Conservation (phyloP, 2,888 invertebrate species). For the Thyatira batis region DNA sequence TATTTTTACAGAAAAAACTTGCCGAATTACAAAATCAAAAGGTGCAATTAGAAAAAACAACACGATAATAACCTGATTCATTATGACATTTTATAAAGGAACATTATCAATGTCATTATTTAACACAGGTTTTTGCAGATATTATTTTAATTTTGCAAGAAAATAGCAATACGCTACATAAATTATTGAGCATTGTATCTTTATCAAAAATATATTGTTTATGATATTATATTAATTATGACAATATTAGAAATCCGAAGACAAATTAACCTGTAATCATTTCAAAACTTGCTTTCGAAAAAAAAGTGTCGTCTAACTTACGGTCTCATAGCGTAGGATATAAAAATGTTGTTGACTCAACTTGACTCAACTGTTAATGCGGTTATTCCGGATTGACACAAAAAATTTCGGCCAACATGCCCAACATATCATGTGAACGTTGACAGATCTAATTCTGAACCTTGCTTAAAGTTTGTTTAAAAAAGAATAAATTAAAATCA, state of each 20-base stretch:
- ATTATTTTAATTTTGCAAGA: constrained; percentile 39
- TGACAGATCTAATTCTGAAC: constrained; percentile 33
- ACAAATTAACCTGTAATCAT: neutral
- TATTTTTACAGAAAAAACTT: constrained; percentile 49
- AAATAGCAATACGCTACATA: constrained; percentile 36
- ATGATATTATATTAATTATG: no score
- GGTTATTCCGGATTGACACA: constrained; percentile 21
- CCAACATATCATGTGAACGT: constrained; percentile 17
- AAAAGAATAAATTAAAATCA: no score
- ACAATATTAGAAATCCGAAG: neutral
- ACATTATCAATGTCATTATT: neutral
- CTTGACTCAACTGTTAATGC: constrained; percentile 7
- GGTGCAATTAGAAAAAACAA: constrained; percentile 13
- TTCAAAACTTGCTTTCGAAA: neutral
- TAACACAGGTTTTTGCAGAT: constrained; percentile 38
- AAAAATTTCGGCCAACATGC: constrained; percentile 17
- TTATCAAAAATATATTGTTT: no score
- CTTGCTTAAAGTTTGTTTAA: constrained; percentile 27
- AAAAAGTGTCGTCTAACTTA: no score
- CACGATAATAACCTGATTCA: no score
- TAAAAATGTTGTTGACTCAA: neutral
- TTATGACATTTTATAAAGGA: neutral
- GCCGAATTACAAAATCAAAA: constrained; percentile 45
- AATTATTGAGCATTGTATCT: constrained; percentile 31
- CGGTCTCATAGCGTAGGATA: neutral